Conservation (phyloP, 1,140 invertebrate species). For the Probaryconus sp. region DNA sequence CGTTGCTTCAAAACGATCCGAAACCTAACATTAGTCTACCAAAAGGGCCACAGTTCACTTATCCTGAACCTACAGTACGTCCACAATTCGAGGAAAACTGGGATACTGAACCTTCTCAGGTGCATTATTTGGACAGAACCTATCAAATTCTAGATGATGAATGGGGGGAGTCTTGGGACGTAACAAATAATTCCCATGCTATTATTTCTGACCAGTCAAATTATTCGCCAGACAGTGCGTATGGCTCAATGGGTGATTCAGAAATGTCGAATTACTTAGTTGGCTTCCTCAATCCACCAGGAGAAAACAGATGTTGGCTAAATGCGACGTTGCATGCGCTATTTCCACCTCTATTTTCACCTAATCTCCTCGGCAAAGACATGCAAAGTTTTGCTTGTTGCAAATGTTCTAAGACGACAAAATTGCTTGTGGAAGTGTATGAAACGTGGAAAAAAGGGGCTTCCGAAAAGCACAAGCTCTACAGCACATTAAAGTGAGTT, state of each 20-base stretch:
- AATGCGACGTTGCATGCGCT: constrained; percentile 70
- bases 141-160: neutral
- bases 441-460: constrained; percentile 64
- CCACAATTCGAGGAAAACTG: constrained; percentile 31
- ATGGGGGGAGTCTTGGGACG: constrained; percentile 10
- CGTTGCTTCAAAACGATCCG: too few species aligned
- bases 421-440: constrained; percentile 59
- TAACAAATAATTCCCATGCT: constrained; percentile 16
- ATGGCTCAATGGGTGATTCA: constrained; percentile 43
- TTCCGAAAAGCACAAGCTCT: constrained; percentile 51
- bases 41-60: too few species aligned
- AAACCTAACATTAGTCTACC: too few species aligned
- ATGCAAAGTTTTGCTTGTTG: constrained; percentile 45
- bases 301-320: constrained; percentile 72
- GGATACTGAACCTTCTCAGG: neutral
- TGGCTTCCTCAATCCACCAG: constrained; percentile 72
- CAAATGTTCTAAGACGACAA: constrained; percentile 62
- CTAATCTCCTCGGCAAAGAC: constrained; percentile 65
- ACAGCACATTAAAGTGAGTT: constrained; percentile 64
- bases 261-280: constrained; percentile 63
- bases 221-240: constrained; percentile 50
- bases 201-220: constrained; percentile 42
- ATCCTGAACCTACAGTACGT: too few species aligned
- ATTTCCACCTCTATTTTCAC: constrained; percentile 67
- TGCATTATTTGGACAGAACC: neutral